Evolutionary conservation across 2,797 vertebrate genomes (phyloP).

Genomic region (Acipenser oxyrinchus): DNA sequence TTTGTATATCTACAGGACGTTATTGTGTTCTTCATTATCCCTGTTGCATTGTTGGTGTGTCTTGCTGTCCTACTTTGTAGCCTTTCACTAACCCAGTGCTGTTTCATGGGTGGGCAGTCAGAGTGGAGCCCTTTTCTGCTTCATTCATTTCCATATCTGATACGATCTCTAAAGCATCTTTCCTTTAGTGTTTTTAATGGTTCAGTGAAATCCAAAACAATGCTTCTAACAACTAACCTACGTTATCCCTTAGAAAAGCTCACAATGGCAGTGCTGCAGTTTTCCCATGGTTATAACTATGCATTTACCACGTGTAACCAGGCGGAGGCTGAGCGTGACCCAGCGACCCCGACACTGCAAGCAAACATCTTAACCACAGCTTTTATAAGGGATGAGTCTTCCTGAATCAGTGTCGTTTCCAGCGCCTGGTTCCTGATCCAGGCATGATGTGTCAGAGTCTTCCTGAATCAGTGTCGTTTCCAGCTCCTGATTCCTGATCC

Average conservation of each 20-base stretch:
- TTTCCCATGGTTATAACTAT: constrained; percentile 38
- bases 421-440: too few species aligned
- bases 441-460: too few species aligned
- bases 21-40: constrained; percentile 1
- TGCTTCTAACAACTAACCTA: constrained; percentile 25
- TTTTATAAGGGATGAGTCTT: too few species aligned
- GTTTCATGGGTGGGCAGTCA: constrained; percentile 48
- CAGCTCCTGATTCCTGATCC: too few species aligned
- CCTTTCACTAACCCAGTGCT: constrained; percentile 63
- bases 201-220: too few species aligned
- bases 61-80: constrained; percentile 71
- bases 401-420: too few species aligned
- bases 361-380: too few species aligned
- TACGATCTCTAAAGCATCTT: constrained; percentile 12
- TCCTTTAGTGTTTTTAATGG: too few species aligned
- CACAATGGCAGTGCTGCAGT: constrained; percentile 38
- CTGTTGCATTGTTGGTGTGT: constrained; percentile 39
- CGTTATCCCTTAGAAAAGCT: constrained; percentile 27
- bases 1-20: not conserved
- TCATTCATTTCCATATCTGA: constrained; percentile 64
- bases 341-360: too few species aligned
- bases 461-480: too few species aligned
- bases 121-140: constrained; percentile 51
- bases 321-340: too few species aligned
- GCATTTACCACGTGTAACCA: too few species aligned